Conservation (phyloP, 2,797 vertebrate species). For the Coendou prehensilis region DNA sequence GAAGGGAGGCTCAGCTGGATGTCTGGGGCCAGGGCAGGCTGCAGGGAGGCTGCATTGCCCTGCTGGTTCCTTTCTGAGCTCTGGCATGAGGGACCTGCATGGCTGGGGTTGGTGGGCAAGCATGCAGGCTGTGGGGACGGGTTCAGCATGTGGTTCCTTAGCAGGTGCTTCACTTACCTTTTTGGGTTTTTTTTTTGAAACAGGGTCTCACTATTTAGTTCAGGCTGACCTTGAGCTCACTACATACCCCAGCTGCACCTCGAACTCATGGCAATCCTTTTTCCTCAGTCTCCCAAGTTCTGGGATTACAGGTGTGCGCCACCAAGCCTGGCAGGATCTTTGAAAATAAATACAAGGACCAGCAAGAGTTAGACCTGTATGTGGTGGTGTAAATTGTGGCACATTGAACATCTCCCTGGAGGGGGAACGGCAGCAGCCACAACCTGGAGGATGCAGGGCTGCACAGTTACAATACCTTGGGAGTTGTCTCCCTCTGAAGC, state of each 20-base stretch:
- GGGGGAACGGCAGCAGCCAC: neutral
- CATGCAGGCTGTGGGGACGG: neutral
- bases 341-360: neutral
- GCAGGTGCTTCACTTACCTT: neutral
- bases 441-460: neutral
- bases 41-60: neutral
- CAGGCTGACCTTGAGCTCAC: neutral
- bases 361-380: neutral
- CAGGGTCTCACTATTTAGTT: neutral
- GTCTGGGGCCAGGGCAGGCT: neutral
- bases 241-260: neutral
- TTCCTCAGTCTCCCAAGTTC: neutral
- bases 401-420: neutral
- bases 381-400: neutral
- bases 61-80: conserved; percentile 20
- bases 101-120: neutral
- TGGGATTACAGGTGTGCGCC: neutral
- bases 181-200: neutral
- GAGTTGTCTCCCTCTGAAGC: neutral
- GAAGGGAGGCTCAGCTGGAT: neutral
- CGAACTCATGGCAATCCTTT: neutral
- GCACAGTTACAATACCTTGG: neutral
- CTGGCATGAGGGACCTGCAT: neutral
- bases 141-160: neutral
- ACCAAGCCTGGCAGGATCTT: neutral